phyloP scores from a whole-genome alignment of 2,797 vertebrate species.

The Valencia hispanica region DNA sequence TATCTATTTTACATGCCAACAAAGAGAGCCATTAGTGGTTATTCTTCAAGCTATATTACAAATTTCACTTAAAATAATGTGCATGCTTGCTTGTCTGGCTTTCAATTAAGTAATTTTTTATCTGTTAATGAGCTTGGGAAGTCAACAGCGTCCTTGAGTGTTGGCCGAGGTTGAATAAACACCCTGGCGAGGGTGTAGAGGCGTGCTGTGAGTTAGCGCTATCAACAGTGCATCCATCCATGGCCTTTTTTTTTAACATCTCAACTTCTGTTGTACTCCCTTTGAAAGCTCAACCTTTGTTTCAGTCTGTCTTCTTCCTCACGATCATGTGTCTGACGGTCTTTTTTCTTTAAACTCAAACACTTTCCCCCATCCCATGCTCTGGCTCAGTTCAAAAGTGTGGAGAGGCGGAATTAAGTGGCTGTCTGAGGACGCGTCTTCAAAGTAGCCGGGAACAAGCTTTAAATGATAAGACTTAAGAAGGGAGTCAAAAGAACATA shows the following conservation, averaged over 20 bases:
- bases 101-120: conserved; percentile 92
- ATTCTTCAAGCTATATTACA: conserved; percentile 88
- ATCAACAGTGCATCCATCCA: conserved; percentile 81
- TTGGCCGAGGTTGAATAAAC: conserved; percentile 84
- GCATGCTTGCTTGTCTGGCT: conserved; percentile 83
- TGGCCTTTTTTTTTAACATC: conserved; percentile 33
- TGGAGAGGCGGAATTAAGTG: conserved; percentile 54
- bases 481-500: conserved; percentile 32
- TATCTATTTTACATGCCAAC: conserved; percentile 90
- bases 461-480: conserved; percentile 59
- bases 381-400: conserved; percentile 59
- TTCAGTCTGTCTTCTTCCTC: conserved; percentile 42
- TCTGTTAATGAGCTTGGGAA: conserved; percentile 88
- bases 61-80: conserved; percentile 91
- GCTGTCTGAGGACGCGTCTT: conserved; percentile 56
- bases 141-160: conserved; percentile 87
- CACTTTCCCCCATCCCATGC: conserved; percentile 8
- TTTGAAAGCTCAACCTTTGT: conserved; percentile 59
- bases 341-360: conserved; percentile 52
- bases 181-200: conserved; percentile 65
- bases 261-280: conserved; percentile 54
- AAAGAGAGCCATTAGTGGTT: conserved; percentile 87
- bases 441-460: conserved; percentile 42
- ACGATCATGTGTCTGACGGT: conserved; percentile 40
- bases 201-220: conserved; percentile 82